Evolutionary conservation across 2,113 vertebrate genomes (phyloP).

Genomic region (Gracilinanus agilis): DNA sequence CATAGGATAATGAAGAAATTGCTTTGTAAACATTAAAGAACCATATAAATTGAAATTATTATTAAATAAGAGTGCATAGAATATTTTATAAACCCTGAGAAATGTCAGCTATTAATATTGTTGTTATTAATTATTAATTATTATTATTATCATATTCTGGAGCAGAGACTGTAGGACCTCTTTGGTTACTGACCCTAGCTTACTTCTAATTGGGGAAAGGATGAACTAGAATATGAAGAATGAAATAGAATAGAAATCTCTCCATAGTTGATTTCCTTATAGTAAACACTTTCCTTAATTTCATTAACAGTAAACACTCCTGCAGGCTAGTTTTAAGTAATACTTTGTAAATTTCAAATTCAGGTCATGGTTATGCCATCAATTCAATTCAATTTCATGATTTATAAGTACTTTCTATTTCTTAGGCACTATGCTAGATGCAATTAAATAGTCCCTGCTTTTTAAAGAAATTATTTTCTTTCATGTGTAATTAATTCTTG

Average conservation of each 20-base stretch:
- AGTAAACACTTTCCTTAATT: too few species aligned
- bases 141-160: neutral
- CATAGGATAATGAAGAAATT: neutral
- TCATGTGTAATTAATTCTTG: neutral
- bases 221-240: neutral
- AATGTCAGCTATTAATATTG: too few species aligned
- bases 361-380: neutral
- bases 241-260: neutral
- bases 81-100: neutral
- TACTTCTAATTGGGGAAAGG: neutral
- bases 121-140: too few species aligned
- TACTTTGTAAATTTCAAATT: neutral
- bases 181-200: neutral
- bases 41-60: neutral
- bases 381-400: neutral
- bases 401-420: neutral
- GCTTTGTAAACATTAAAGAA: neutral
- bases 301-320: neutral
- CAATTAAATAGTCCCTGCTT: neutral
- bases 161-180: neutral
- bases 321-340: neutral
- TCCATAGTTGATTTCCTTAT: too few species aligned
- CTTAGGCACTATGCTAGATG: neutral
- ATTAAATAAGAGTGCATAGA: neutral
- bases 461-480: neutral